A percentile compares a stretch with the other conserved stretches of the same genome.
Evolutionary conservation across 2,888 invertebrate genomes (phyloP).

Genomic region (Agonopterix arenella): DNA sequence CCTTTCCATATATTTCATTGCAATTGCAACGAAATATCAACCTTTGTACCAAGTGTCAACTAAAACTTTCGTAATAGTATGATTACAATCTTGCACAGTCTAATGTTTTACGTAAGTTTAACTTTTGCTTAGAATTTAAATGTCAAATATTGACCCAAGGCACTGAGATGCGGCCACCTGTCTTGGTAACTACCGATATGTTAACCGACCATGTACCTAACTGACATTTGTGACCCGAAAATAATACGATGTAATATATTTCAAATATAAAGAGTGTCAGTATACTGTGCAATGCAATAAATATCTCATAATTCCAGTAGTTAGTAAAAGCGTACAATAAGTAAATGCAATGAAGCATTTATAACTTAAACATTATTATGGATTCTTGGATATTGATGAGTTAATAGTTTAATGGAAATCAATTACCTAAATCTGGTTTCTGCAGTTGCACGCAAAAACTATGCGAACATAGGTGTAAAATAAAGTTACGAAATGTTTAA

Average conservation of each 20-base stretch:
- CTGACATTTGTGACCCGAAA: constrained; percentile 2
- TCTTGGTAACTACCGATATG: constrained; percentile 20
- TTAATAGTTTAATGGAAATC: no score
- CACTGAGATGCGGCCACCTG: constrained; percentile 45
- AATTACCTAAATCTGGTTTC: no score
- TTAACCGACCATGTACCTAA: neutral
- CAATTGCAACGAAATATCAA: constrained; percentile 39
- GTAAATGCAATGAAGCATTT: no score
- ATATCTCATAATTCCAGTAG: no score
- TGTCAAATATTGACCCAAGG: constrained; percentile 70
- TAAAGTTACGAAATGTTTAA: no score
- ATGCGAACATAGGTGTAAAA: no score
- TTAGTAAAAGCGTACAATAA: no score
- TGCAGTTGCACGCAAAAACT: no score
- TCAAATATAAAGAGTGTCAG: no score
- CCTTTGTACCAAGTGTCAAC: constrained; percentile 15
- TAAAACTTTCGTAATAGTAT: constrained; percentile 17
- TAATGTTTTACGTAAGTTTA: constrained; percentile 42
- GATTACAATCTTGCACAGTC: constrained; percentile 19
- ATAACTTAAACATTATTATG: neutral
- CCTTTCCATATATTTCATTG: constrained; percentile 45
- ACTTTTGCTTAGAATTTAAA: constrained; percentile 47
- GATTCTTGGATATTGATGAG: no score
- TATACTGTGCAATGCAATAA: no score
- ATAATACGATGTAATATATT: neutral